Evolutionary conservation across 2,888 invertebrate genomes (phyloP), one percentile per base, ranked within the genome.

Genomic region (Synanthedon formicaeformis): DNA sequence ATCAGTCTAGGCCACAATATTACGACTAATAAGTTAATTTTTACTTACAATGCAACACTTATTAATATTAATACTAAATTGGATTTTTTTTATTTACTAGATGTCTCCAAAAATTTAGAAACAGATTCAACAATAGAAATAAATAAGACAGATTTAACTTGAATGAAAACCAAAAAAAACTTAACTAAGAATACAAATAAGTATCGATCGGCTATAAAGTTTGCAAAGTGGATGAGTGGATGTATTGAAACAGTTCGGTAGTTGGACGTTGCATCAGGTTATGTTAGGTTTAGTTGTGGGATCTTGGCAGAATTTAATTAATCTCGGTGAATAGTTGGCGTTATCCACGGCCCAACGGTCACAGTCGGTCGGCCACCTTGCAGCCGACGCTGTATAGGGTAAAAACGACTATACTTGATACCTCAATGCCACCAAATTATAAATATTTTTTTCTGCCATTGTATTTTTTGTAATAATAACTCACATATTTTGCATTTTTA

Each of bases 271-370:
- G 34, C 34, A 34, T 13, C 45, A 45, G 45, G 45, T 45, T 45
- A 45, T 45, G n/a, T 45, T 45, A 45, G n/a, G 13, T n/a, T 13
- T 45, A 49, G 16, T 49, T 49, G 49, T 49, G 49, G 49, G 49
- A 6, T 49, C 61, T 58, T 59, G 52, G 63, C 61, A 67, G 73
- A 74, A 77, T 77, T 76, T 76, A 77, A 77, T 77, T 77, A 77
- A 77, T 76, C 61, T 68, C 59, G 55, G 60, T 58, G 64, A 64
- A 72, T 71, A 66, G 73, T 69, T 67, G 61, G 60, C 64, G 61
- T 60, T 65, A 61, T 59, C 60, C 59, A 59, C 64, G 62, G 63
- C 55, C 65, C 59, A 72, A 57, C 61, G 73, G 63, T 63, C 73
- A 66, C 61, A 60, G 59, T 58, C 57, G 55, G 53, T 57, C 59